Conservation (phyloP, 2,888 invertebrate genomes). For the Orthonychiurus folsomi region DNA sequence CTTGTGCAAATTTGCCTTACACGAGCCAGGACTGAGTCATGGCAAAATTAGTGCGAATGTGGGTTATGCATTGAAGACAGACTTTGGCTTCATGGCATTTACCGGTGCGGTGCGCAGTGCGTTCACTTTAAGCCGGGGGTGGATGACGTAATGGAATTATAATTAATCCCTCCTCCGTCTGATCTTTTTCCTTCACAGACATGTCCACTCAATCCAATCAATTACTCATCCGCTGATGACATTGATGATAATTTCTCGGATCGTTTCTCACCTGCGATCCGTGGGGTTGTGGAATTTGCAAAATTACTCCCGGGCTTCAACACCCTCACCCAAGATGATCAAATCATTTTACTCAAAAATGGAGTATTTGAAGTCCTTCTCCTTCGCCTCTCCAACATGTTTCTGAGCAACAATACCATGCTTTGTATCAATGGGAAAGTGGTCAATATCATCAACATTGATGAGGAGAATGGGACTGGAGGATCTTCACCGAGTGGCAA, state of each 20-base stretch:
- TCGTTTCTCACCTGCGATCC: constrained; percentile 91
- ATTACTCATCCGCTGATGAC: neutral
- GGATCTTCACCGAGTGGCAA: neutral
- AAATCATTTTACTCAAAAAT: constrained; percentile 91
- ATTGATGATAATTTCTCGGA: constrained; percentile 69
- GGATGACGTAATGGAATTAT: no score
- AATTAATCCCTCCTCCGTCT: no score
- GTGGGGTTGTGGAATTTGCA: constrained; percentile 96
- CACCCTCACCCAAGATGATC: constrained; percentile 88
- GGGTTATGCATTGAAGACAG: no score
- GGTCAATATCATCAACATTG: neutral
- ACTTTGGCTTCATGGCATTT: no score
- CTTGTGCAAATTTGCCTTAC: no score
- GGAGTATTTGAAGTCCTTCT: constrained; percentile 94
- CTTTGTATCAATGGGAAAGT: constrained; percentile 76
- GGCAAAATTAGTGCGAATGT: no score
- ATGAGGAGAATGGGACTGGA: neutral
- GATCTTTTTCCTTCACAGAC: no score
- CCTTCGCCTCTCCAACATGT: constrained; percentile 91
- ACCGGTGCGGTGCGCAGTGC: no score
- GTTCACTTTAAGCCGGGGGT: no score
- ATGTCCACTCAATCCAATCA: constrained; percentile 78
- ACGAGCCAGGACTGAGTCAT: no score
- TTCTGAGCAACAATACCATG: constrained; percentile 83
- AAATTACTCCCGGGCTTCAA: constrained; percentile 95